Conservation (phyloP, 2,888 invertebrate species). For the Crematogaster levior region DNA sequence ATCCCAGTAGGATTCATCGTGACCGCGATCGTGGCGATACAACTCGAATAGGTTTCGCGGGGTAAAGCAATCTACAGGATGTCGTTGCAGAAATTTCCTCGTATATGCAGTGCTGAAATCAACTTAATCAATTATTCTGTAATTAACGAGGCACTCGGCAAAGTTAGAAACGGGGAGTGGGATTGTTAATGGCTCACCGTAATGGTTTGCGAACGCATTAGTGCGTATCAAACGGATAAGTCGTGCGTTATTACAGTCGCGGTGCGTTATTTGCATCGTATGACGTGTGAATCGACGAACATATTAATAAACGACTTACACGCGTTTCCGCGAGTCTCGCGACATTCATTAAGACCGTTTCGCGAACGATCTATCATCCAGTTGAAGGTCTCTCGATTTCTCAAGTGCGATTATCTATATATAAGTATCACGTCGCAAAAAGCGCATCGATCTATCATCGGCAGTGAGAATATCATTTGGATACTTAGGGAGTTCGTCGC, state of each 20-base stretch:
- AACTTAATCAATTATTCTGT: slow-evolving; percentile 68
- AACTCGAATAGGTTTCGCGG: slow-evolving; percentile 24
- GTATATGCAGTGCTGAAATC: slow-evolving; percentile 58
- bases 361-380: neutral
- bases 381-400: slow-evolving; percentile 15
- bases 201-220: slow-evolving; percentile 52
- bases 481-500: neutral
- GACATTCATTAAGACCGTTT: slow-evolving; percentile 16
- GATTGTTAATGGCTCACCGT: slow-evolving; percentile 58
- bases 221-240: slow-evolving; percentile 27
- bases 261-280: slow-evolving; percentile 21
- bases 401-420: slow-evolving; percentile 23
- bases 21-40: neutral
- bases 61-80: slow-evolving; percentile 54
- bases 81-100: slow-evolving; percentile 56
- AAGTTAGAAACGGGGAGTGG: neutral
- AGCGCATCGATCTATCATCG: neutral
- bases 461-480: neutral
- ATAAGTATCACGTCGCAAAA: neutral
- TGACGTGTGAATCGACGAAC: slow-evolving; percentile 16
- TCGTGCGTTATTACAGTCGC: slow-evolving; percentile 32
- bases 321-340: slow-evolving; percentile 4
- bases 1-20: slow-evolving; percentile 2
- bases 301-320: neutral
- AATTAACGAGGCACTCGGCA: slow-evolving; percentile 65